Conservation (phyloP, 2,113 vertebrate genomes). For the Coryphaenoides rupestris region DNA sequence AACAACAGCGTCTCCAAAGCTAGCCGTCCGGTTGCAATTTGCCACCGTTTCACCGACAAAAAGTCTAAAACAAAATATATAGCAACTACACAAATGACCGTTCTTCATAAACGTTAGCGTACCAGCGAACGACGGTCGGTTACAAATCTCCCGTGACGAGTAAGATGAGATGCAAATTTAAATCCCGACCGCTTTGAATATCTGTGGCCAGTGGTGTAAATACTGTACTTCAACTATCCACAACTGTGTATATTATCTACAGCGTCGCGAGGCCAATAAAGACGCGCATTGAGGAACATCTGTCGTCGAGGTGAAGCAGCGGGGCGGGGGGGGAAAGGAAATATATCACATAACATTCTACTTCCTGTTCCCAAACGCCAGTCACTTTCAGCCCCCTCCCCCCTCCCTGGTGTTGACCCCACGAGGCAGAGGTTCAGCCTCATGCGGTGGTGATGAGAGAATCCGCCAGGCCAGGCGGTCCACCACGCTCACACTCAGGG, state of each 20-base stretch:
- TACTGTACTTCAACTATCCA: background rate
- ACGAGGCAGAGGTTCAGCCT: too few relatives aligned
- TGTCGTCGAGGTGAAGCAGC: background rate
- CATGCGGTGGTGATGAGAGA: too few relatives aligned
- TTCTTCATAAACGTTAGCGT: too few relatives aligned
- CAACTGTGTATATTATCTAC: too few relatives aligned
- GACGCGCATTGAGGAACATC: conserved; percentile 1
- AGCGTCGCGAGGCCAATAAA: background rate
- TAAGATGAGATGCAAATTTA: background rate
- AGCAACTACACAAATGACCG: too few relatives aligned
- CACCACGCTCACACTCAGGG: background rate
- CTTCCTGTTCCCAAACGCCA: conserved; percentile 7
- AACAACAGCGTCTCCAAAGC: background rate
- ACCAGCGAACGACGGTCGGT: too few relatives aligned
- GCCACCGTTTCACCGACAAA: background rate
- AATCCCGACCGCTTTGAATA: background rate
- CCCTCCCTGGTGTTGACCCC: too few relatives aligned
- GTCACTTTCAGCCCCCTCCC: too few relatives aligned
- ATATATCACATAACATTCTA: conserved; percentile 6
- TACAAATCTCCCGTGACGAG: too few relatives aligned
- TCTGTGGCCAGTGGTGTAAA: background rate
- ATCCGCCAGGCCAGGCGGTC: too few relatives aligned
- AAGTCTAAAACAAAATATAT: too few relatives aligned
- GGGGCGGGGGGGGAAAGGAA: conserved; percentile 1
- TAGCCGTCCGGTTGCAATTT: background rate